phyloP scores from a whole-genome alignment of 2,113 vertebrate species.

The Pygoscelis adeliae region DNA sequence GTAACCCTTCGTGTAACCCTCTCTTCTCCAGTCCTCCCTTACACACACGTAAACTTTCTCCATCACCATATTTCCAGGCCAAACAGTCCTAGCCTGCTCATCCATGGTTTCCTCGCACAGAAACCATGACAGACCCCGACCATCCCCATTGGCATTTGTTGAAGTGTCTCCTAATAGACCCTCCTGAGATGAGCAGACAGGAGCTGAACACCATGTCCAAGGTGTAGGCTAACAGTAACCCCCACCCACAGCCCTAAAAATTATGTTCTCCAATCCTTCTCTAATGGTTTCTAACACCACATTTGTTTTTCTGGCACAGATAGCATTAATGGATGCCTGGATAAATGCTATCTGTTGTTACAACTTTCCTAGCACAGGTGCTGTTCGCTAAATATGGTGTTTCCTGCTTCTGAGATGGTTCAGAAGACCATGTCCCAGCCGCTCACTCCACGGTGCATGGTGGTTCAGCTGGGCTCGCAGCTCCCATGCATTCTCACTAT shows the following conservation, averaged over 20 bases:
- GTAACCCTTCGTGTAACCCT: neutral
- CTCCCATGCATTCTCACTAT: neutral
- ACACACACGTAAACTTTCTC: neutral
- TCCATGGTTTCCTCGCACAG: neutral
- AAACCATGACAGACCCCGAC: neutral
- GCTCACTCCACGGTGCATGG: neutral
- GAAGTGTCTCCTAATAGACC: neutral
- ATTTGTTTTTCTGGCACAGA: neutral
- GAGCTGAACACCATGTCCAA: neutral
- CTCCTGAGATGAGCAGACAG: neutral
- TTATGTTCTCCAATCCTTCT: neutral
- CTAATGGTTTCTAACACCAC: neutral
- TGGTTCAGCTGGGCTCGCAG: fast-evolving
- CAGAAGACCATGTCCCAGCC: neutral
- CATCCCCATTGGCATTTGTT: neutral
- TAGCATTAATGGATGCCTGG: neutral
- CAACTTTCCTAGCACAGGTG: neutral
- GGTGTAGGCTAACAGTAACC: neutral
- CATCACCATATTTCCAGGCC: neutral
- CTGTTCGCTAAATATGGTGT: fast-evolving
- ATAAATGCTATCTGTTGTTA: neutral
- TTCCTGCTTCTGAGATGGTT: neutral
- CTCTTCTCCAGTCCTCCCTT: neutral
- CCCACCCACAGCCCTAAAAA: neutral
- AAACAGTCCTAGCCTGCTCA: neutral